Base-by-base conservation (phyloP, 1,140 invertebrate genomes). In the Drosophila kohkoa region DNA sequence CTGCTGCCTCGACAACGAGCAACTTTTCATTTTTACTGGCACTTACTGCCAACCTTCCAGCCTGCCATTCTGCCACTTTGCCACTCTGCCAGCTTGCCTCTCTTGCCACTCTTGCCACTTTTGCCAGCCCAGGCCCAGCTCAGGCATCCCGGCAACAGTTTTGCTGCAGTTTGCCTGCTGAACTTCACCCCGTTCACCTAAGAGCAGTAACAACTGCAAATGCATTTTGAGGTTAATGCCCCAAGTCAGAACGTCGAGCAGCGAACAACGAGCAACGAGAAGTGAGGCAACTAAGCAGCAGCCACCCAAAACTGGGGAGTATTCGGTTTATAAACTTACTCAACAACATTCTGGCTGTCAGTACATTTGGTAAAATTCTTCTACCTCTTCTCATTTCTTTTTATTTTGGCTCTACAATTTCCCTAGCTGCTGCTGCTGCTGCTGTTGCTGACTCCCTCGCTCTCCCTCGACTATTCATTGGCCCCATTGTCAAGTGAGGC, bases 1-100 rank as follows among this genome's bases (percentile, higher is more conserved):
- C 78, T 82, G 63, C 71, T 76, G 57, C 75, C 54, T 69, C 71
- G 16, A 75, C 59, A 77, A 73, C 64, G 64, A 64, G 64, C 58
- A 87, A 87, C 83, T 87, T 87, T 87, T 87, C 82, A 88, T 88
- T 87, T 87, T 88, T 79, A 73, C 79, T 72, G 79, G 79, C 83
- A 79, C 64, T 79, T 74, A 57, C 73, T 41, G 67, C 35, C 59
- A 58, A 52, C 10, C 59, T 46, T 38, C 67, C 64, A 25, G 45
- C 2, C 52, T 41, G 20, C 20, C 41, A 46, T 49, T 15, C 69
- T 57, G 64, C 1, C n/a, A 25, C 7, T 32, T 32, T 32, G 6
- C 30, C 20, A 28, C 16, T 52, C 45, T 52, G 20, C 48, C 62
- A 20, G 30, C 43, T 25, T 25, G 16, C 16, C 16, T 16, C 16